Evolutionary conservation across 2,113 vertebrate genomes (phyloP).

Genomic region (Periophthalmus modestus): DNA sequence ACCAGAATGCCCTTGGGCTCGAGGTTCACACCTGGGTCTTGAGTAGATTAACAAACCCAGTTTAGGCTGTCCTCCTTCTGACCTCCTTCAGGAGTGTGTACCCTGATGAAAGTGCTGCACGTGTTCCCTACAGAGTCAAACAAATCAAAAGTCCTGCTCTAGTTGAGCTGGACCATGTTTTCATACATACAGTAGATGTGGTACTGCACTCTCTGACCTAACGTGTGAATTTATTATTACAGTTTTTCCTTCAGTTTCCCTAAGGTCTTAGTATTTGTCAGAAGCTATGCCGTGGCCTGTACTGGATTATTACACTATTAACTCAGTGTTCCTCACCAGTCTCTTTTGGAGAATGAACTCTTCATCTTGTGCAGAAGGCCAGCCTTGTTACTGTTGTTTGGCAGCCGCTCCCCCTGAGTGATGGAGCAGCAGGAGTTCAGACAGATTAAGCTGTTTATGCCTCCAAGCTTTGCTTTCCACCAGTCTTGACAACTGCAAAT

Average conservation of each 20-base stretch:
- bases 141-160: conserved; percentile 10
- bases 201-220: conserved; percentile 29
- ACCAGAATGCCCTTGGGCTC: conserved; percentile 58
- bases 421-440: conserved; percentile 68
- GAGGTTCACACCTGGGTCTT: conserved; percentile 45
- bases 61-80: conserved; percentile 49
- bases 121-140: conserved; percentile 36
- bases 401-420: conserved; percentile 47
- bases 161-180: conserved; percentile 40
- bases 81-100: conserved; percentile 26
- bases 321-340: neutral
- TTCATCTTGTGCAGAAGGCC: conserved; percentile 60
- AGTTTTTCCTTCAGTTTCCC: conserved; percentile 40
- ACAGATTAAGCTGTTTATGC: conserved; percentile 50
- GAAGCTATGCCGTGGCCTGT: conserved; percentile 18
- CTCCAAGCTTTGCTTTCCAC: conserved; percentile 31
- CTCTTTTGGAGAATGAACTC: conserved; percentile 60
- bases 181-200: conserved; percentile 17
- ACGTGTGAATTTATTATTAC: conserved; percentile 47
- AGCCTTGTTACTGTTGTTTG: conserved; percentile 64
- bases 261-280: conserved; percentile 24
- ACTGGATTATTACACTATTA: neutral
- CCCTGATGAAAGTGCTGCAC: conserved; percentile 22
- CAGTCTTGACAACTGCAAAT: conserved; percentile 53
- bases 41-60: conserved; percentile 17